phyloP scores from a whole-genome alignment of 2,113 vertebrate genomes.

The Australoheros scitulus region DNA sequence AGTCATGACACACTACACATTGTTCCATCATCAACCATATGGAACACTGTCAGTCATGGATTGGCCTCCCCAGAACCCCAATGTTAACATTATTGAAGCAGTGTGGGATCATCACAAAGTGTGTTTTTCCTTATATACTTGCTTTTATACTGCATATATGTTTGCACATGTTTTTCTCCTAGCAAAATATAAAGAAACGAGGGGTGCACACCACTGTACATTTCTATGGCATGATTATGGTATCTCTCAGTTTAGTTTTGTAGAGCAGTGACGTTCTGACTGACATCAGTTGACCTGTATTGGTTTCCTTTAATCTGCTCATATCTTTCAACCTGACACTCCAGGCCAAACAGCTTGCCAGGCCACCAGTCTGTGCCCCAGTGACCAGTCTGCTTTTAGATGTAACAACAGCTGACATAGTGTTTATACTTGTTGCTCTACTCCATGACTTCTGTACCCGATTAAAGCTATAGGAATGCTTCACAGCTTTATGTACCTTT shows the following conservation, averaged over 20 bases:
- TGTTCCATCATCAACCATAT: not conserved
- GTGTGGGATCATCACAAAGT: not conserved
- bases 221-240: no score
- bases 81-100: not conserved
- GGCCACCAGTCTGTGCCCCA: not conserved
- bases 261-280: not conserved
- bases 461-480: constrained; percentile 30
- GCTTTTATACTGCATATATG: no score
- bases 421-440: not conserved
- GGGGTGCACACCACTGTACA: no score
- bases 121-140: not conserved
- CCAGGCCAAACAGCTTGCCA: not conserved
- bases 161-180: no score
- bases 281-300: not conserved
- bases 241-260: not conserved
- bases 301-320: not conserved
- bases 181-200: no score
- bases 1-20: rapidly evolving
- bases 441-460: constrained; percentile 5
- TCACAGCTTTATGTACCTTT: constrained; percentile 28
- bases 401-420: not conserved
- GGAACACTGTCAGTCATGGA: not conserved
- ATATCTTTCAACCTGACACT: not conserved
- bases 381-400: not conserved
- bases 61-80: not conserved